phyloP scores from a whole-genome alignment of 2,888 invertebrate species.

The Spodoptera picta region DNA sequence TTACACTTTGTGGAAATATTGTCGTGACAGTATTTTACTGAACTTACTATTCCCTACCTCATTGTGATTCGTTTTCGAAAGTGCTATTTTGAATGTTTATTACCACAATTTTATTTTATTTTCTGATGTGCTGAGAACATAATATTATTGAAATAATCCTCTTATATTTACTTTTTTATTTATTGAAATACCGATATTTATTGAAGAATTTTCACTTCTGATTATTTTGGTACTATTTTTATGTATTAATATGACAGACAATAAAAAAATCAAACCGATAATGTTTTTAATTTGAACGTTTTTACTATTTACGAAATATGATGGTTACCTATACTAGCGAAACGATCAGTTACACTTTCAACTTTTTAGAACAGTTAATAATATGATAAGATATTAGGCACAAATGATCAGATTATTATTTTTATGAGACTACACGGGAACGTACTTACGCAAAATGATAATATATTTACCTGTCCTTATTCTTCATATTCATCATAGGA shows the following conservation, averaged over 20 bases:
- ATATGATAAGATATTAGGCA: too few relatives aligned
- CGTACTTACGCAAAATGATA: too few relatives aligned
- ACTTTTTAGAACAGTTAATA: too few relatives aligned
- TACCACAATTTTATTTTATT: conserved; percentile 3
- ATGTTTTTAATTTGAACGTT: background rate
- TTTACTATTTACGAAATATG: background rate
- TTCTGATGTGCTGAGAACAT: background rate
- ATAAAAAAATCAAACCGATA: background rate
- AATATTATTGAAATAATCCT: conserved; percentile 7
- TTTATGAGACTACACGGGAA: too few relatives aligned
- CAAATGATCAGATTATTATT: too few relatives aligned
- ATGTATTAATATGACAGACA: conserved; percentile 11
- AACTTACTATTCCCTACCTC: conserved; percentile 57
- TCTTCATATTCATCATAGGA: too few relatives aligned
- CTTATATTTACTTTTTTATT: conserved; percentile 7
- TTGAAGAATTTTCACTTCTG: conserved; percentile 6
- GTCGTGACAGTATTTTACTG: conserved; percentile 58
- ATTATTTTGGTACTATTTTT: conserved; percentile 18
- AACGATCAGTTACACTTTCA: too few relatives aligned
- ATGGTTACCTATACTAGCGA: too few relatives aligned
- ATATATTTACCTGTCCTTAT: too few relatives aligned
- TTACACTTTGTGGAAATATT: conserved; percentile 44
- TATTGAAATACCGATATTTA: conserved; percentile 9
- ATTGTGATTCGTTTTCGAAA: conserved; percentile 45
- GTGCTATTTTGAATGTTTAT: conserved; percentile 27